These are phyloP conservation scores for Acholoe squamosa DNA, from an alignment of 2,888 invertebrate genomes.

Conservation along the genomic window DNA sequence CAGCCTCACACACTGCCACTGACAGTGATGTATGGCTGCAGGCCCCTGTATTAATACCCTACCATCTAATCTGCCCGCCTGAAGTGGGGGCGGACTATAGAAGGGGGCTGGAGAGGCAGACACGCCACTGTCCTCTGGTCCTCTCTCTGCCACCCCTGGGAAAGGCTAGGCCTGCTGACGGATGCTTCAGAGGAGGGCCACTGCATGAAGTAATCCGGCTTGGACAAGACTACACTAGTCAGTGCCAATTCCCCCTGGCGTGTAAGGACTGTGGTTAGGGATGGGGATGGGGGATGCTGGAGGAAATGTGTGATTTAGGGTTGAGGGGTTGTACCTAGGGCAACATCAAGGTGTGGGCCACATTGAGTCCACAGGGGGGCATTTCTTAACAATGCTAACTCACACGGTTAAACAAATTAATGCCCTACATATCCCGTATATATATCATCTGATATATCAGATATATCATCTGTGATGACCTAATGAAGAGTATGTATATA, in stretches of 20 bases:
- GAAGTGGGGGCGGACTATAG: too few species aligned
- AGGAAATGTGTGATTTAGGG: too few species aligned
- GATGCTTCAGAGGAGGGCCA: background rate
- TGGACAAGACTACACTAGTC: background rate
- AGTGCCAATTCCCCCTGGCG: background rate
- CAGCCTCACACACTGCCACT: background rate
- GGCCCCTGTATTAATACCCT: background rate
- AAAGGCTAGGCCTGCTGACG: background rate
- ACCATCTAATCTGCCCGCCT: background rate
- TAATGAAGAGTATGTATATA: too few species aligned
- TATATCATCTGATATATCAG: too few species aligned
- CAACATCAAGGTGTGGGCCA: too few species aligned
- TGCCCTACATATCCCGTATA: too few species aligned
- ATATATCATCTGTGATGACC: too few species aligned
- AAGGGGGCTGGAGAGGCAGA: background rate
- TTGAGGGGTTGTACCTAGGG: too few species aligned
- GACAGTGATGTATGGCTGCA: conserved; percentile 3
- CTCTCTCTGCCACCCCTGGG: background rate
- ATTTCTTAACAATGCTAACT: too few species aligned
- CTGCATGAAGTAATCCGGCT: background rate
- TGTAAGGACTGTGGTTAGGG: background rate
- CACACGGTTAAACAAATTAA: too few species aligned
- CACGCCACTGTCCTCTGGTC: background rate
- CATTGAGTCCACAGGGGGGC: too few species aligned
- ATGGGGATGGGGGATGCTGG: background rate